A percentile compares a stretch with the other conserved stretches of the same genome.
Evolutionary conservation across 1,140 invertebrate species (phyloP).

Genomic region (Nomia melanderi): DNA sequence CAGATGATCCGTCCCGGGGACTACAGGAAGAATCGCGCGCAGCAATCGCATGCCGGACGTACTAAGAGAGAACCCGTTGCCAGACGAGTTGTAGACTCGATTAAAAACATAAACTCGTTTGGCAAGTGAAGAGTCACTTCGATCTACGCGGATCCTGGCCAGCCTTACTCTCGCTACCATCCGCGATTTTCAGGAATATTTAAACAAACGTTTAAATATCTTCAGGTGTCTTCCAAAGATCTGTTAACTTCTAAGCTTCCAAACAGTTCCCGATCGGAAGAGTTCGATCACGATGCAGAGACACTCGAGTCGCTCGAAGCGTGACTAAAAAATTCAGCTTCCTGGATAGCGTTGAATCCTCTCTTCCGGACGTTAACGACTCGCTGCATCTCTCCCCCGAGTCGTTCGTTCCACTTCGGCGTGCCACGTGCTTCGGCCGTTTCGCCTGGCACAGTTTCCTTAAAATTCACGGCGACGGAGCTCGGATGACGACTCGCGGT

Average conservation of each 20-base stretch:
- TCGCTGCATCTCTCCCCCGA: conserved; percentile 16
- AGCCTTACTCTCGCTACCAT: too few relatives aligned
- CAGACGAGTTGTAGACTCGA: conserved; percentile 59
- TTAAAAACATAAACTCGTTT: conserved; percentile 67
- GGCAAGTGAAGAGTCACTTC: conserved; percentile 33
- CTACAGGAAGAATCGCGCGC: conserved; percentile 47
- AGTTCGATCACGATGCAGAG: background rate
- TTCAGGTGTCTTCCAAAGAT: too few relatives aligned
- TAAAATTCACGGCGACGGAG: background rate
- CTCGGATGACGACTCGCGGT: background rate
- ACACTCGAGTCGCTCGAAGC: background rate
- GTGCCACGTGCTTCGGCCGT: conserved; percentile 51
- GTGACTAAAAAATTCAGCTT: conserved; percentile 19
- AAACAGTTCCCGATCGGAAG: too few relatives aligned
- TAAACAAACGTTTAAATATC: too few relatives aligned
- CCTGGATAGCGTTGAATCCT: background rate
- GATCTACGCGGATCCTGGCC: conserved; percentile 37
- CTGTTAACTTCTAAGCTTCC: too few relatives aligned
- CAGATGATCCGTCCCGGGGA: conserved; percentile 48
- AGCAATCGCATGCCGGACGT: conserved; percentile 57
- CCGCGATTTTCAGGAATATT: too few relatives aligned
- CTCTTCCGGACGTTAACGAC: conserved; percentile 26
- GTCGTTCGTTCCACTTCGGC: conserved; percentile 43
- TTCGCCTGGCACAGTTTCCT: conserved; percentile 1
- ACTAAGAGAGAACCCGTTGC: conserved; percentile 56